Percentiles rank a stretch among this genome's conserved stretches.
Conservation (phyloP, 2,797 vertebrate species). For the Micromesistius poutassou region DNA sequence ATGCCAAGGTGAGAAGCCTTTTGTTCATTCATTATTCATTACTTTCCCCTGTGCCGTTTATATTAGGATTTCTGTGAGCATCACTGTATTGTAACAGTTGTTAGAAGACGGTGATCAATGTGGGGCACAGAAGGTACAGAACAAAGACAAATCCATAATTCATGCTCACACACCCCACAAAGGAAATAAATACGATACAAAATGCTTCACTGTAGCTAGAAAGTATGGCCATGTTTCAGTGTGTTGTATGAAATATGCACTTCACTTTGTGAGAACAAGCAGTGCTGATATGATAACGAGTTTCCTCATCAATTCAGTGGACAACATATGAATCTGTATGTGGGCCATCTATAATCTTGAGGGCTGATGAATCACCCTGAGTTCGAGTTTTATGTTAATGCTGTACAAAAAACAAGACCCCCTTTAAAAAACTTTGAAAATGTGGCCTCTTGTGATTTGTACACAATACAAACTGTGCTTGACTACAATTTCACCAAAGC, state of each 20-base stretch:
- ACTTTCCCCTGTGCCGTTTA: not conserved
- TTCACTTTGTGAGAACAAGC: not conserved
- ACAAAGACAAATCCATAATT: not conserved
- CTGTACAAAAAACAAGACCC: no score
- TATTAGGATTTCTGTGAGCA: not conserved
- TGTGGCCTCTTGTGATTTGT: not conserved
- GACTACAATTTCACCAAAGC: not conserved
- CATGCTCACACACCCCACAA: no score
- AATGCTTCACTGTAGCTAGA: no score
- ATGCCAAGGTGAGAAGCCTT: not conserved
- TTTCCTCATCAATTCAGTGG: not conserved
- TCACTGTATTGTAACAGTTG: not conserved
- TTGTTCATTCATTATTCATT: slow-evolving; percentile 2
- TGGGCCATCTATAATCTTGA: not conserved
- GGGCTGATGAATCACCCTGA: not conserved
- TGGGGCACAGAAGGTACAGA: not conserved
- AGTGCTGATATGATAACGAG: not conserved
- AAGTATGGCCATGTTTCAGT: no score
- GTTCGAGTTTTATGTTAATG: not conserved
- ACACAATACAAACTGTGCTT: not conserved
- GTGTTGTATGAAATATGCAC: not conserved
- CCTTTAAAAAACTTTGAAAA: not conserved
- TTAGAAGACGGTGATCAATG: not conserved
- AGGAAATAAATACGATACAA: no score
- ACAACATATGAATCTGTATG: not conserved